A percentile compares a stretch with the other conserved stretches of the same genome.
phyloP scores from a whole-genome alignment of 2,113 vertebrate genomes.

The Heterotis niloticus region DNA sequence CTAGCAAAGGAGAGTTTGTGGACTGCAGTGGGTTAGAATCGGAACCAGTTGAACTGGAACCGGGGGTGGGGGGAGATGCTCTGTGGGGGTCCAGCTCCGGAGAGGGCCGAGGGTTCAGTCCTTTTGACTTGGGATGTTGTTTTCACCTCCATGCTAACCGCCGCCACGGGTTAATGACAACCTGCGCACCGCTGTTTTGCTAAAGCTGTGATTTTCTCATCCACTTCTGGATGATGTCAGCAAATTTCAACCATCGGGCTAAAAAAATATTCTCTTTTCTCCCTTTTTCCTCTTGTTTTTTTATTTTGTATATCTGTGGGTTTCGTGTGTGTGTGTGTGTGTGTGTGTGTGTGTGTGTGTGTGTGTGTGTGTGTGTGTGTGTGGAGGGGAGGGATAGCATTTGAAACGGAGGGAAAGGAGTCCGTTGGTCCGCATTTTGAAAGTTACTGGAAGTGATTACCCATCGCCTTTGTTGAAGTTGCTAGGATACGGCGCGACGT shows the following conservation, averaged over 20 bases:
- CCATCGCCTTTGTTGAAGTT: conserved; percentile 30
- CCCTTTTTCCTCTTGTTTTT: background rate
- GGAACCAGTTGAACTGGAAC: too few relatives aligned
- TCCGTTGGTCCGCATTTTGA: conserved; percentile 22
- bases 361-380: background rate
- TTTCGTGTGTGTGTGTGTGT: conserved; percentile 8
- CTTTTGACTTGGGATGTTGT: conserved; percentile 17
- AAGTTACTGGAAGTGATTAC: conserved; percentile 36
- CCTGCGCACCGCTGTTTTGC: conserved; percentile 13
- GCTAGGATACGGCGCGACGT: conserved; percentile 27
- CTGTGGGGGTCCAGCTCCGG: background rate
- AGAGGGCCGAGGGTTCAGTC: background rate
- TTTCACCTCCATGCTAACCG: conserved; percentile 17
- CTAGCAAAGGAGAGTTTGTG: too few relatives aligned
- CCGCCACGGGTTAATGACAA: conserved; percentile 24
- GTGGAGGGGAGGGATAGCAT: background rate
- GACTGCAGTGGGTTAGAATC: too few relatives aligned
- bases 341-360: too few relatives aligned
- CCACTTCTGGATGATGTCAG: conserved; percentile 26
- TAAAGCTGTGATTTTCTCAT: conserved; percentile 23
- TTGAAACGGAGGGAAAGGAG: conserved; percentile 19
- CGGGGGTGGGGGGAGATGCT: background rate
- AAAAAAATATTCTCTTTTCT: background rate
- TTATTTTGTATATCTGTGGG: background rate
- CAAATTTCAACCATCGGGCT: background rate